Conservation (phyloP, 2,797 vertebrate species). For the Hippocampus kuda region DNA sequence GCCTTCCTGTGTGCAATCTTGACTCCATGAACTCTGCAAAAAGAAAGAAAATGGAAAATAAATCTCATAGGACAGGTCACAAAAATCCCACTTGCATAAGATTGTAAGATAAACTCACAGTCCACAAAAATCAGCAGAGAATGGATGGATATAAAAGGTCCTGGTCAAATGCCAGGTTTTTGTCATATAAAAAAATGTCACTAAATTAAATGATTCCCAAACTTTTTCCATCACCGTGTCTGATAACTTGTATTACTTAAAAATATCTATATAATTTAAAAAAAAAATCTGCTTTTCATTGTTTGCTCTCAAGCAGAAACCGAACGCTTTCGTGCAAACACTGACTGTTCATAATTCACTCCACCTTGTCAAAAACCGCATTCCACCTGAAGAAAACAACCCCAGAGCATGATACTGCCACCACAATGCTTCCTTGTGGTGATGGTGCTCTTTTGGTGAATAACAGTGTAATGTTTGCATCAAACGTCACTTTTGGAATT, state of each 20-base stretch:
- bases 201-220: neutral
- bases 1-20: conserved; percentile 89
- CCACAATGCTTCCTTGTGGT: no score
- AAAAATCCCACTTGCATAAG: conserved; percentile 16
- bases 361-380: no score
- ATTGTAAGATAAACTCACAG: conserved; percentile 8
- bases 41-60: conserved; percentile 40
- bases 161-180: neutral
- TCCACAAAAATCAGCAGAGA: neutral
- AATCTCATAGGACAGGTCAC: conserved; percentile 25
- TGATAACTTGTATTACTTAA: neutral
- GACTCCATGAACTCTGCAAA: conserved; percentile 81
- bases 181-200: neutral
- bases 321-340: neutral
- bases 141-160: neutral
- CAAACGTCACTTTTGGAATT: no score
- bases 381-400: neutral
- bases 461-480: no score
- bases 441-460: no score
- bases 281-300: neutral
- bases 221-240: neutral
- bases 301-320: neutral
- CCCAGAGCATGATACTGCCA: no score
- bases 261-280: no score
- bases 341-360: neutral